Conservation (phyloP, 2,888 invertebrate genomes). For the Morpho helenor region DNA sequence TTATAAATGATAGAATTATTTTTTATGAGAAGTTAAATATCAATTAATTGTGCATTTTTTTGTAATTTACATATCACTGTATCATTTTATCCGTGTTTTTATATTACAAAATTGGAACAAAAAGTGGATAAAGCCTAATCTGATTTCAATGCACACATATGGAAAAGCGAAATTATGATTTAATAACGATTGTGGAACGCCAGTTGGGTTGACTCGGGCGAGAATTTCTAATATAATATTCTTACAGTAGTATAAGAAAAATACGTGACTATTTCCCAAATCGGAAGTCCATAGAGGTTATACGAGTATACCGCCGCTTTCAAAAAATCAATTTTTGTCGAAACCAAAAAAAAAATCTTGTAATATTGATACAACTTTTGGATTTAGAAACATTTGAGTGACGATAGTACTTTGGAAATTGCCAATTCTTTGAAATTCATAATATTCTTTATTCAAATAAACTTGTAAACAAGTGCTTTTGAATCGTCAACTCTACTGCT, state of each 20-base stretch:
- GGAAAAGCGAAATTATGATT: constrained; percentile 16
- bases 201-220: constrained; percentile 18
- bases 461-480: too few species aligned
- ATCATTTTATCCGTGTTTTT: not conserved
- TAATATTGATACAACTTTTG: too few species aligned
- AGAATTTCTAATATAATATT: constrained; percentile 21
- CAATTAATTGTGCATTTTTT: too few species aligned
- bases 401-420: too few species aligned
- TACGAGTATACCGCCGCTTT: not conserved
- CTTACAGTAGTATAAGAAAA: constrained; percentile 16
- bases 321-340: not conserved
- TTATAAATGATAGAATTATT: too few species aligned
- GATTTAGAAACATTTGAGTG: too few species aligned
- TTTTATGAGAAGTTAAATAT: too few species aligned
- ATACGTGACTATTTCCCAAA: constrained; percentile 24
- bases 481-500: too few species aligned
- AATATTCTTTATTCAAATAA: too few species aligned
- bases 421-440: too few species aligned
- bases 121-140: not conserved
- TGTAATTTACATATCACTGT: too few species aligned
- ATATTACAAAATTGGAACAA: not conserved
- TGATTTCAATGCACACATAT: constrained; percentile 8
- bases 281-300: constrained; percentile 15
- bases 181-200: constrained; percentile 14
- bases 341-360: not conserved